Evolutionary conservation across 2,797 vertebrate genomes (phyloP).

Genomic region (Chiloscyllium punctatum): DNA sequence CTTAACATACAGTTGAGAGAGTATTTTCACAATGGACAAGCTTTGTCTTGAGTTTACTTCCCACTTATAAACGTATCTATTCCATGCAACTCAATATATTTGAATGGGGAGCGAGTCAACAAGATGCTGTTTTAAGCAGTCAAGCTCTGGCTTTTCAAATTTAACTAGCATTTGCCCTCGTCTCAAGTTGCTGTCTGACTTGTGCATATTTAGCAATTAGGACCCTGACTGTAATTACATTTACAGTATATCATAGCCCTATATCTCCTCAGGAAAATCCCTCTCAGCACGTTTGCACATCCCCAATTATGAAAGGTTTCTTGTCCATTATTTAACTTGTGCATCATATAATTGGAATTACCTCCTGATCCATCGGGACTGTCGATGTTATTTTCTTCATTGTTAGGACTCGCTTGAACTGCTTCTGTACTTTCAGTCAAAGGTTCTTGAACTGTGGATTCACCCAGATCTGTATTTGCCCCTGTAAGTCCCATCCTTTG

Average conservation of each 20-base stretch:
- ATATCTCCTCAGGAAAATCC: background rate
- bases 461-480: constrained; percentile 45
- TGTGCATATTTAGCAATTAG: background rate
- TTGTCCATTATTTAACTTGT: background rate
- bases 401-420: constrained; percentile 52
- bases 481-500: constrained; percentile 65
- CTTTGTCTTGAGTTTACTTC: background rate
- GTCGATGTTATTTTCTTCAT: constrained; percentile 55
- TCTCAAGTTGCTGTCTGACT: background rate
- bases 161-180: background rate
- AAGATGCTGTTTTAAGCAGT: background rate
- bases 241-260: background rate
- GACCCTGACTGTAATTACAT: background rate
- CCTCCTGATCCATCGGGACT: constrained; percentile 48
- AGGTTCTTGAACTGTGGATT: constrained; percentile 47
- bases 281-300: no score
- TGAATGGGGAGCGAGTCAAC: background rate
- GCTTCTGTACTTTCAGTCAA: constrained; percentile 46
- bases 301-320: background rate
- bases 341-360: constrained; percentile 39
- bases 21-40: background rate
- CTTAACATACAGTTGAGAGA: no score
- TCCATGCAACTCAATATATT: background rate
- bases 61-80: background rate
- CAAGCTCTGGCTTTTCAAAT: background rate